Percentiles rank a stretch among this genome's conserved stretches.
Conservation (phyloP, 2,113 vertebrate genomes). For the Xiphias gladius region DNA sequence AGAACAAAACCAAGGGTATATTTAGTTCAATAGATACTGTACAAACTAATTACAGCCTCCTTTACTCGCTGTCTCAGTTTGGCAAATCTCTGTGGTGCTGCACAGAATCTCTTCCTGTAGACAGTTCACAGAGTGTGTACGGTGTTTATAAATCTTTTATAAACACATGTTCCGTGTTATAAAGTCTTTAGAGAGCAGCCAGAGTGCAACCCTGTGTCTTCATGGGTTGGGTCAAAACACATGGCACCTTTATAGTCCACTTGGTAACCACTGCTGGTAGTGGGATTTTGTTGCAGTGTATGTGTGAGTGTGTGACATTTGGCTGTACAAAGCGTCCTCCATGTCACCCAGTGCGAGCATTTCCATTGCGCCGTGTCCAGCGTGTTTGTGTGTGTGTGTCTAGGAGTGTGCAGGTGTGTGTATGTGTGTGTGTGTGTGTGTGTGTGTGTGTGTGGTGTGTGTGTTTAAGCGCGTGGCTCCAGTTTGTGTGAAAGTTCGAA, state of each 20-base stretch:
- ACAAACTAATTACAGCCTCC: slow-evolving; percentile 69
- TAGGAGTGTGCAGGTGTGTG: not conserved
- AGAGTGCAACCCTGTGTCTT: slow-evolving; percentile 22
- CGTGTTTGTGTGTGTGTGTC: not conserved
- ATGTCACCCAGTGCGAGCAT: slow-evolving; percentile 20
- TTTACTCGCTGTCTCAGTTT: slow-evolving; percentile 40
- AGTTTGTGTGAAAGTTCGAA: slow-evolving; percentile 98
- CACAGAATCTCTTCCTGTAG: slow-evolving; percentile 23
- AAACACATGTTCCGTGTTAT: slow-evolving; percentile 2
- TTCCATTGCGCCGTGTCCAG: not conserved
- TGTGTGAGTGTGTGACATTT: slow-evolving; percentile 17
- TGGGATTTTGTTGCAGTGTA: slow-evolving; percentile 32
- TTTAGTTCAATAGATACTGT: slow-evolving; percentile 71
- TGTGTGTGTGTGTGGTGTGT: not conserved
- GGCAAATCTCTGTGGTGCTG: slow-evolving; percentile 46
- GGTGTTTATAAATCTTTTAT: slow-evolving; percentile 32
- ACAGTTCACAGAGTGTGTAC: slow-evolving; percentile 15
- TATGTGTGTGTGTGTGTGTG: not conserved
- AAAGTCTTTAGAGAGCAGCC: slow-evolving; percentile 23
- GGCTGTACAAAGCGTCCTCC: slow-evolving; percentile 36
- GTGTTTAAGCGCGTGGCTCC: slow-evolving; percentile 90
- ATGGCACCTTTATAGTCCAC: slow-evolving; percentile 50
- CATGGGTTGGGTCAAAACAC: slow-evolving; percentile 28
- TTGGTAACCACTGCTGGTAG: slow-evolving; percentile 60
- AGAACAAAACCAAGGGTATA: slow-evolving; percentile 53